A percentile compares a stretch with the other conserved stretches of the same genome.
Evolutionary conservation across 2,113 vertebrate genomes (phyloP).

Genomic region (Genyomyrus donnyi): DNA sequence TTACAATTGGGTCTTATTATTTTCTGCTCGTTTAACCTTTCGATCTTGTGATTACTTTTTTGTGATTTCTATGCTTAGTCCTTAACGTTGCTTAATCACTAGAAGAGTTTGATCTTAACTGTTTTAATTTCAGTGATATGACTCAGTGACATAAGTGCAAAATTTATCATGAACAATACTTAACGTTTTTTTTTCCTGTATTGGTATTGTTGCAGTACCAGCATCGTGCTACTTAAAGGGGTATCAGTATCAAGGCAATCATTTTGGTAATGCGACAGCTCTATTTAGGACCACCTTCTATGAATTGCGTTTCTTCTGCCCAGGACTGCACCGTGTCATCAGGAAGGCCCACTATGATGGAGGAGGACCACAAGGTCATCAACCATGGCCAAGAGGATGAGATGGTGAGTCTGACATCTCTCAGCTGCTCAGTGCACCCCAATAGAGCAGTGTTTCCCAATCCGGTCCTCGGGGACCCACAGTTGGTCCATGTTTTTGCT

Average conservation of each 20-base stretch:
- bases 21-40: no score
- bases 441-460: neutral
- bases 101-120: neutral
- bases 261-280: neutral
- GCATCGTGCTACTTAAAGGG: neutral
- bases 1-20: no score
- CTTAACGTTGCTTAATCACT: neutral
- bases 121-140: neutral
- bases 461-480: neutral
- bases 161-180: neutral
- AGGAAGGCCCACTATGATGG: constrained; percentile 62
- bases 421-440: neutral
- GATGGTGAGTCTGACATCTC: constrained; percentile 66
- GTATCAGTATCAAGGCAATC: neutral
- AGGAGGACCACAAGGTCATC: constrained; percentile 66
- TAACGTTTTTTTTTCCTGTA: neutral
- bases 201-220: neutral
- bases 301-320: neutral
- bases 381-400: constrained; percentile 82
- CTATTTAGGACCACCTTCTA: neutral
- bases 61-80: no score
- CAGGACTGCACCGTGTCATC: neutral
- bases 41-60: no score
- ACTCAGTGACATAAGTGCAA: neutral
- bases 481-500: neutral